A percentile compares a stretch with the other conserved stretches of the same genome.
phyloP scores from a whole-genome alignment of 2,797 vertebrate genomes.

The Sarcophilus harrisii region DNA sequence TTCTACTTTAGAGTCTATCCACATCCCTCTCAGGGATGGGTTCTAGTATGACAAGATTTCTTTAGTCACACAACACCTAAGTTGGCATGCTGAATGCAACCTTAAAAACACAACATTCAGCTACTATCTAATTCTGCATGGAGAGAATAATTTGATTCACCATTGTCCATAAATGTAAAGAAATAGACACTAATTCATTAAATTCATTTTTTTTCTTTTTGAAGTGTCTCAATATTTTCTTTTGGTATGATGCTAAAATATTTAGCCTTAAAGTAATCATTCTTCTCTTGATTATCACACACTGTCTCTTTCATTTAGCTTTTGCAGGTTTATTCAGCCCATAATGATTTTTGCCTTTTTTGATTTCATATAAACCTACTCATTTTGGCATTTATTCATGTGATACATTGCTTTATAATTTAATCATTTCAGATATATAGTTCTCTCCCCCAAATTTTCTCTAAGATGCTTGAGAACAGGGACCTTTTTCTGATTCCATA shows the following conservation, averaged over 20 bases:
- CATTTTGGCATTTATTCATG: neutral
- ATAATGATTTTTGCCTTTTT: neutral
- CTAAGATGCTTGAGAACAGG: neutral
- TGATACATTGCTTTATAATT: neutral
- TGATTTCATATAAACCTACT: neutral
- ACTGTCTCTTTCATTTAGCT: neutral
- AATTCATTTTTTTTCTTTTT: neutral
- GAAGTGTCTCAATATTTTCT: neutral
- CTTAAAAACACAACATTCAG: neutral
- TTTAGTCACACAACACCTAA: neutral
- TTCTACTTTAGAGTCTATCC: neutral
- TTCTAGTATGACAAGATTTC: neutral
- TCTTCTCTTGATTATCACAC: neutral
- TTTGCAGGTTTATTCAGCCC: neutral
- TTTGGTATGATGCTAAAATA: neutral
- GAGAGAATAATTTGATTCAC: neutral
- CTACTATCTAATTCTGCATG: neutral
- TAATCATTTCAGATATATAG: neutral
- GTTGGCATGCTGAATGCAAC: neutral
- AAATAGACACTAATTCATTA: neutral
- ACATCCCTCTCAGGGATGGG: neutral
- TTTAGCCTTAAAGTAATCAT: neutral
- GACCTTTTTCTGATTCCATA: neutral
- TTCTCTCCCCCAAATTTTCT: neutral
- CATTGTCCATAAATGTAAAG: neutral